Conservation (phyloP, 2,888 invertebrate species). For the Halictus ligatus region DNA sequence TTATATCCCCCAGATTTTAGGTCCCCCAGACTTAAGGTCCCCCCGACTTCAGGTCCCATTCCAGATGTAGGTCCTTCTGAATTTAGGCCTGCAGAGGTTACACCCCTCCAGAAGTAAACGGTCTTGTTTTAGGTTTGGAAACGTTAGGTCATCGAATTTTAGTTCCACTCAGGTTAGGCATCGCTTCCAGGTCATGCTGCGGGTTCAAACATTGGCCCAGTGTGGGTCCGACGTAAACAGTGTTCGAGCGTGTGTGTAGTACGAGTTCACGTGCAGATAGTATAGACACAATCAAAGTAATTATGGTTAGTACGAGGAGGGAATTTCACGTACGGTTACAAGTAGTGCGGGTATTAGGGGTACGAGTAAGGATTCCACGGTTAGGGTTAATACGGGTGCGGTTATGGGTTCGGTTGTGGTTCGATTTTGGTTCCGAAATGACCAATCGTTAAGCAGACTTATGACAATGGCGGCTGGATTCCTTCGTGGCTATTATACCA, state of each 20-base stretch:
- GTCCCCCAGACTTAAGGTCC: too few relatives aligned
- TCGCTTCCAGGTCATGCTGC: not conserved
- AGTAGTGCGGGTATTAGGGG: constrained; percentile 9
- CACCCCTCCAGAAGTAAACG: too few relatives aligned
- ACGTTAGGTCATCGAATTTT: too few relatives aligned
- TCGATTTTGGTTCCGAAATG: not conserved
- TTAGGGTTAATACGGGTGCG: constrained; percentile 12
- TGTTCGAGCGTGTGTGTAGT: not conserved
- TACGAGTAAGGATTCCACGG: constrained; percentile 13
- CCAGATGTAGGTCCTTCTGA: too few relatives aligned
- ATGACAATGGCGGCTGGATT: not conserved
- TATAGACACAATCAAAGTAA: not conserved
- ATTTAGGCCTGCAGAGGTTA: too few relatives aligned
- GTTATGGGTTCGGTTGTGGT: constrained; percentile 6
- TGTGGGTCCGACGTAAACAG: not conserved
- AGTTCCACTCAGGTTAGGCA: not conserved
- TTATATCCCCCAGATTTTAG: too few relatives aligned
- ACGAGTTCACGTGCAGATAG: not conserved
- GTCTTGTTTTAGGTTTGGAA: too few relatives aligned
- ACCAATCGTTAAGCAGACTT: constrained; percentile 5
- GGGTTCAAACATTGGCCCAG: not conserved
- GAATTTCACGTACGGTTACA: constrained; percentile 12
- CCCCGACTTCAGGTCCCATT: too few relatives aligned
- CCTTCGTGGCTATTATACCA: not conserved
- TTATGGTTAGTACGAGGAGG: not conserved